Conservation (phyloP, 2,113 vertebrate genomes). For the Enhydra lutris region DNA sequence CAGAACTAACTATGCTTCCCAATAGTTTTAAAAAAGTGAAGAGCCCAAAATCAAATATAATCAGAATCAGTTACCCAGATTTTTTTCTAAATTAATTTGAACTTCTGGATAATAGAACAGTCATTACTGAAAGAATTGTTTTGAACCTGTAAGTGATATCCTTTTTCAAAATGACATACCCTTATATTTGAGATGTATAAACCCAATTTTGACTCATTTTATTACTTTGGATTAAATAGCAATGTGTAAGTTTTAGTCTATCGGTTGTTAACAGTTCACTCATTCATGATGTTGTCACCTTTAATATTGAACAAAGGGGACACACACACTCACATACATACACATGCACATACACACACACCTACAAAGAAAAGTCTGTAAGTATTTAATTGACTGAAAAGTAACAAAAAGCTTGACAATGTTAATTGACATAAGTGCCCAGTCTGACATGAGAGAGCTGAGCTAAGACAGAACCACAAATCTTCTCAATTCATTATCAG, state of each 20-base stretch:
- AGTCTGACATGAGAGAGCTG: background rate
- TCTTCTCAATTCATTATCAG: background rate
- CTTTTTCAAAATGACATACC: background rate
- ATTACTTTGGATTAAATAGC: background rate
- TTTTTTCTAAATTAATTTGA: background rate
- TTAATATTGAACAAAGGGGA: background rate
- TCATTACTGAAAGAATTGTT: background rate
- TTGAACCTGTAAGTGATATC: background rate
- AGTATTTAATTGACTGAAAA: background rate
- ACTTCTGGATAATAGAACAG: background rate
- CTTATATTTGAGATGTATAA: background rate
- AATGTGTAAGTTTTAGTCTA: background rate
- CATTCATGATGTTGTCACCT: background rate
- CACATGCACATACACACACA: background rate
- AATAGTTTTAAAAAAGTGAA: background rate
- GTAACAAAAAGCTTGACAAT: background rate
- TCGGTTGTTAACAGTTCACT: background rate
- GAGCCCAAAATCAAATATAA: background rate
- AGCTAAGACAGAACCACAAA: background rate
- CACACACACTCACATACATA: accelerated
- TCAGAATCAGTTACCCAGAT: background rate
- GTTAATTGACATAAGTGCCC: background rate
- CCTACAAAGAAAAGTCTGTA: background rate
- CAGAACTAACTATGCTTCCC: background rate
- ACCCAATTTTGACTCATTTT: background rate